These are phyloP conservation scores for Fragum whitleyi DNA, from an alignment of 2,888 invertebrate genomes.

Conservation along the genomic window DNA sequence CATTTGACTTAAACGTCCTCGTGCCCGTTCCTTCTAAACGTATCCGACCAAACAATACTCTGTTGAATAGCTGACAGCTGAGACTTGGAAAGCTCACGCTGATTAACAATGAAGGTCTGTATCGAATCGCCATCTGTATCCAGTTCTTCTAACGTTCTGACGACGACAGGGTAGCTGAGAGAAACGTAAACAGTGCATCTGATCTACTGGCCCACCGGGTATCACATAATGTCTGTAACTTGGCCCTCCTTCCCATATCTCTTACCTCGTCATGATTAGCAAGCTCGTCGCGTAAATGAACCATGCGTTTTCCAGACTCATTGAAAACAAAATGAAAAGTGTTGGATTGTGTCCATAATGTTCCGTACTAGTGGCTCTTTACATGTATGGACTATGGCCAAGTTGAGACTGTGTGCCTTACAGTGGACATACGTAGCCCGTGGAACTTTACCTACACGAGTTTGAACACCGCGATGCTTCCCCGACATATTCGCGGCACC, in stretches of 20 bases:
- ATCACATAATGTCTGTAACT: constrained; percentile 40
- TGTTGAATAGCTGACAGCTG: too few relatives aligned
- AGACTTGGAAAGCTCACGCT: not conserved
- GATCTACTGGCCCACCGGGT: constrained; percentile 43
- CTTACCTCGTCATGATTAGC: constrained; percentile 15
- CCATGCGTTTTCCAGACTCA: constrained; percentile 22
- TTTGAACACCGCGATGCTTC: constrained; percentile 43
- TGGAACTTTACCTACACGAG: constrained; percentile 30
- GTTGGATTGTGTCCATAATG: constrained; percentile 12
- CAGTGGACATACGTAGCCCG: constrained; percentile 49
- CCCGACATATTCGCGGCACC: constrained; percentile 46
- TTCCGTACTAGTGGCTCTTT: constrained; percentile 23
- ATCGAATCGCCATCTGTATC: too few relatives aligned
- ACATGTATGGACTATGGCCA: constrained; percentile 41
- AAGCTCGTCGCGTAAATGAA: too few relatives aligned
- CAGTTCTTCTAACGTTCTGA: constrained; percentile 6
- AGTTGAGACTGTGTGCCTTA: constrained; percentile 35
- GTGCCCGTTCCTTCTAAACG: not conserved
- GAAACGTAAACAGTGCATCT: too few relatives aligned
- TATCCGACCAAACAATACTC: not conserved
- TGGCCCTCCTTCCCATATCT: constrained; percentile 21
- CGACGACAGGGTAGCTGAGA: constrained; percentile 14
- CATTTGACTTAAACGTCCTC: not conserved
- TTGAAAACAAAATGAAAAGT: constrained; percentile 17
- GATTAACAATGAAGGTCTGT: not conserved